phyloP scores from a whole-genome alignment of 2,888 invertebrate genomes.

The Laothoe populi region DNA sequence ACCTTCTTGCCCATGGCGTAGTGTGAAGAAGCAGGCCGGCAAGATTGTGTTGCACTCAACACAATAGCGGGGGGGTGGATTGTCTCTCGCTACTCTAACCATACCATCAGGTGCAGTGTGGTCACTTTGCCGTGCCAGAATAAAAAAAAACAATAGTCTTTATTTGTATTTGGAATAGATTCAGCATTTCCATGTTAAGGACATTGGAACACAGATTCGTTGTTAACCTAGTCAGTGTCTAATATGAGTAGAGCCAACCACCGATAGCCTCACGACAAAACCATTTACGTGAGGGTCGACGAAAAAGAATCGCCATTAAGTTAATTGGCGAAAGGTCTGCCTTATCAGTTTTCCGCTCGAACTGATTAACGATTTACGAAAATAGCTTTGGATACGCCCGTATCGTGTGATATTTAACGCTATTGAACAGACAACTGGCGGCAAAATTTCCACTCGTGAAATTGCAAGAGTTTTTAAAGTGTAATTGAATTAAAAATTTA shows the following conservation, averaged over 20 bases:
- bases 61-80: no score
- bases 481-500: conserved; percentile 14
- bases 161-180: background rate
- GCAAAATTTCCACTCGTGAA: conserved; percentile 24
- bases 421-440: conserved; percentile 31
- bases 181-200: background rate
- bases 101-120: no score
- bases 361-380: conserved; percentile 79
- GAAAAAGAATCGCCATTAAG: conserved; percentile 77
- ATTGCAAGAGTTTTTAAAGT: background rate
- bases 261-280: conserved; percentile 23
- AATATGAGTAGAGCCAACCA: conserved; percentile 4
- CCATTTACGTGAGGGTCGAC: conserved; percentile 46
- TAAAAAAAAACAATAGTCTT: background rate
- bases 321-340: conserved; percentile 76
- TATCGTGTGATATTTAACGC: conserved; percentile 58
- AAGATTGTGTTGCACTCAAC: no score
- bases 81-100: no score
- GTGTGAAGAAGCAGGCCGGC: no score
- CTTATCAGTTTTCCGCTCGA: conserved; percentile 79
- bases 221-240: background rate
- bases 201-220: background rate
- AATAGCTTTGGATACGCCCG: conserved; percentile 64
- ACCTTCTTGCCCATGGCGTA: no score
- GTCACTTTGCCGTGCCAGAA: no score